Evolutionary conservation across 2,113 vertebrate species (phyloP).

Genomic region (Dipodomys merriami): DNA sequence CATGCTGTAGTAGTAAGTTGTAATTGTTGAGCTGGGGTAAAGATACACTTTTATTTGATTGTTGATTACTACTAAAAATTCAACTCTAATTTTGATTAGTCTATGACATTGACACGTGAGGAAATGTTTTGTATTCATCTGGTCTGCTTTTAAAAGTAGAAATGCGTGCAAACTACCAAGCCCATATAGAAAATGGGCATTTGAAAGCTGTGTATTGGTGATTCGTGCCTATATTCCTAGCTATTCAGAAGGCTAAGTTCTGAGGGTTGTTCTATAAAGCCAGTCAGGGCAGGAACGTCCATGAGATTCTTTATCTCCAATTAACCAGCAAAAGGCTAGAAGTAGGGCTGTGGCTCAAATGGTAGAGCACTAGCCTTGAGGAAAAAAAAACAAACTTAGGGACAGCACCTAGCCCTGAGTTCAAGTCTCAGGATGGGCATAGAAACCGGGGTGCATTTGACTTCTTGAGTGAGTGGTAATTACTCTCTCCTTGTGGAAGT

Average conservation of each 20-base stretch:
- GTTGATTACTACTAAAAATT: conserved; percentile 31
- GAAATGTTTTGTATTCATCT: not conserved
- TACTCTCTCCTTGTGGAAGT: not conserved
- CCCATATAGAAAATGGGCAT: not conserved
- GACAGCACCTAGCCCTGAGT: no score
- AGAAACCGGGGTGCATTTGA: not conserved
- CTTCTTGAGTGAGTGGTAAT: not conserved
- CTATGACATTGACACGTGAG: not conserved
- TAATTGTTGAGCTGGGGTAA: not conserved
- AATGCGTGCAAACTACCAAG: not conserved
- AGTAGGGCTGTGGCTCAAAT: no score
- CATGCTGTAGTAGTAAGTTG: not conserved
- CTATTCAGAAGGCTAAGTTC: no score
- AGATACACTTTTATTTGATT: conserved; percentile 20
- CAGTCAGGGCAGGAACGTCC: no score
- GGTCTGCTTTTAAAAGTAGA: conserved; percentile 34
- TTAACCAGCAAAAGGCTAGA: no score
- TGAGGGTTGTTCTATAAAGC: no score
- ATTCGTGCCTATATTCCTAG: no score
- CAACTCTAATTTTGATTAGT: conserved; percentile 45
- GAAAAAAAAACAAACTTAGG: no score
- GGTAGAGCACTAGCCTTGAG: no score
- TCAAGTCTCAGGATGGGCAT: no score
- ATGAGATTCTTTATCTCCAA: no score
- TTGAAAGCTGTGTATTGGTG: no score